A percentile compares a stretch with the other conserved stretches of the same genome.
phyloP scores from a whole-genome alignment of 2,113 vertebrate genomes.

The Brachyistius frenatus region DNA sequence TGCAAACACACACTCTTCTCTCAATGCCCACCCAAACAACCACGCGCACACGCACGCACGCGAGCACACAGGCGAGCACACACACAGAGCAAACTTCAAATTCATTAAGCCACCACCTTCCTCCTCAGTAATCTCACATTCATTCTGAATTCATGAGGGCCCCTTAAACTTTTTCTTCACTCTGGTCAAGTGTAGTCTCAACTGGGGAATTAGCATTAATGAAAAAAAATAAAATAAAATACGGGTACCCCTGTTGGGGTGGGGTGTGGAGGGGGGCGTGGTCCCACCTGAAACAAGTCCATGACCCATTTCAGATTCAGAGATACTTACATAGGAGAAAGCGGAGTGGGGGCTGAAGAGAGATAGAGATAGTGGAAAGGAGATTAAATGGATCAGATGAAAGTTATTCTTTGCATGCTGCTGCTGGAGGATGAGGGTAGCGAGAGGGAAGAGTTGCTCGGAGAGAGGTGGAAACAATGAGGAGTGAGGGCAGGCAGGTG shows the following conservation, averaged over 20 bases:
- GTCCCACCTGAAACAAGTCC: conserved; percentile 42
- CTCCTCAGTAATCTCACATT: conserved; percentile 1
- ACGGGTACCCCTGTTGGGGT: conserved; percentile 3
- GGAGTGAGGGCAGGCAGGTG: conserved; percentile 42
- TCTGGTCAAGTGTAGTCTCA: conserved; percentile 25
- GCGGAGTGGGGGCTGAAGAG: not conserved
- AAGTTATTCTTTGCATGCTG: conserved; percentile 32
- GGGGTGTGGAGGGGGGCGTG: not conserved
- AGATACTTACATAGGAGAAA: conserved; percentile 19
- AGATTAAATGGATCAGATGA: conserved; percentile 49
- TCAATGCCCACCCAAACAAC: not conserved
- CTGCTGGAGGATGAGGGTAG: conserved; percentile 30
- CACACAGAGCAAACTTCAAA: not conserved
- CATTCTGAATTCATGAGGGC: conserved; percentile 15
- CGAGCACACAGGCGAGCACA: not conserved
- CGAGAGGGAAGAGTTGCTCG: conserved; percentile 14
- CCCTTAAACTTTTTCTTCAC: not conserved
- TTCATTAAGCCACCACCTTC: not conserved
- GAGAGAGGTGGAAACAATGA: conserved; percentile 50
- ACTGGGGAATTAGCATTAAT: conserved; percentile 35
- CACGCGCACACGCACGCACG: conserved; percentile 5
- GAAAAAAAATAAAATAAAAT: conserved; percentile 6
- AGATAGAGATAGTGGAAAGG: conserved; percentile 12
- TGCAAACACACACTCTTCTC: conserved; percentile 41
- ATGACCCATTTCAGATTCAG: conserved; percentile 46